These are phyloP conservation scores for Hyposmocoma kahamanoa DNA, from an alignment of 1,140 invertebrate genomes.

Conservation along the genomic window DNA sequence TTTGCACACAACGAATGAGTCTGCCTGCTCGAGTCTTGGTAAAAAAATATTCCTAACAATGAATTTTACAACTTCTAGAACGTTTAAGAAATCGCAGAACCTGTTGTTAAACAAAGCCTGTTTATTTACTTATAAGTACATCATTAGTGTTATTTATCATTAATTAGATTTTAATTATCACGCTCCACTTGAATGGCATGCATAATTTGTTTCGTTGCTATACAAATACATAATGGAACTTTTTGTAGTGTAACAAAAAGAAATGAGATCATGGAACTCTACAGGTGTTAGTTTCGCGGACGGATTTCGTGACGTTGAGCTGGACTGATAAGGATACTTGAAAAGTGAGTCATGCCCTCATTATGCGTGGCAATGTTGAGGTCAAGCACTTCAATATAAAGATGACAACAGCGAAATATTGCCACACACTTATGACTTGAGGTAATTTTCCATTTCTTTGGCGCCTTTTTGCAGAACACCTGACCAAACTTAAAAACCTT, in stretches of 20 bases:
- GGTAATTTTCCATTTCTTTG: no score
- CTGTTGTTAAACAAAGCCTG: no score
- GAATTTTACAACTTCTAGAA: not conserved
- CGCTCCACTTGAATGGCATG: not conserved
- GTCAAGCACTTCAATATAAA: not conserved
- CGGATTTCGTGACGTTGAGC: not conserved
- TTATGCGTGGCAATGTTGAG: not conserved
- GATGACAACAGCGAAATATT: no score
- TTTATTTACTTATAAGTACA: no score
- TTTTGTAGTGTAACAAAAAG: no score
- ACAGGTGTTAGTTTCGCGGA: no score
- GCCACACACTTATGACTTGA: no score
- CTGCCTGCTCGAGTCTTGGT: not conserved
- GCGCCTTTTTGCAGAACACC: no score
- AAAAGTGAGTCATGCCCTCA: not conserved
- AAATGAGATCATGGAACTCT: no score
- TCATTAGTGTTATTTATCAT: not conserved
- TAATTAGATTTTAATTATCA: not conserved
- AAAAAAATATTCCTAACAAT: not conserved
- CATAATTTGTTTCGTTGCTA: not conserved
- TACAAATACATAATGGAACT: not conserved
- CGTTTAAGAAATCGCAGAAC: no score
- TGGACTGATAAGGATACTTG: not conserved
- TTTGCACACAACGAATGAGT: no score
- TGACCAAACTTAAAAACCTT: no score